A percentile compares a stretch with the other conserved stretches of the same genome.
Conservation (phyloP, 2,888 invertebrate genomes). For the Eupithecia dodoneata region DNA sequence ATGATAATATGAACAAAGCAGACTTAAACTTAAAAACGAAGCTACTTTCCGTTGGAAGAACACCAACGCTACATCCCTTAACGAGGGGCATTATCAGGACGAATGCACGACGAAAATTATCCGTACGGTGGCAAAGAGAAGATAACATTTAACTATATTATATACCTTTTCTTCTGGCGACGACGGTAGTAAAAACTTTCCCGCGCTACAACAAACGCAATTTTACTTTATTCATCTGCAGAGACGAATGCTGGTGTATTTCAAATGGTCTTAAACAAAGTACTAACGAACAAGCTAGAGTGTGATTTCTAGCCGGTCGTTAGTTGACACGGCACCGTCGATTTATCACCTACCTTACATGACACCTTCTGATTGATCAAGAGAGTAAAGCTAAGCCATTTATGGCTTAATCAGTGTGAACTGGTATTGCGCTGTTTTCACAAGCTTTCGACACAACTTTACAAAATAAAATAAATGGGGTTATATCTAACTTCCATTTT, state of each 20-base stretch:
- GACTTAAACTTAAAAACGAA: not conserved
- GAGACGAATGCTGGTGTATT: not conserved
- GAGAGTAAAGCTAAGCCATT: constrained; percentile 18
- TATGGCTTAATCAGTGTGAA: constrained; percentile 28
- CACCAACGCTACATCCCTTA: not conserved
- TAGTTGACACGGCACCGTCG: constrained; percentile 15
- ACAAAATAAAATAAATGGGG: not conserved
- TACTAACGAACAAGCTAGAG: constrained; percentile 1
- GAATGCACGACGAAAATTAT: not conserved
- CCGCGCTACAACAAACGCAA: not conserved
- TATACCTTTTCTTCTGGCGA: not conserved
- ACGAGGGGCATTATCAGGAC: not conserved
- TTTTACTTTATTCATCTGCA: not conserved
- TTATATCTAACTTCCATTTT: not conserved
- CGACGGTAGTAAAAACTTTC: not conserved
- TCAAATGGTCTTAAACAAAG: not conserved
- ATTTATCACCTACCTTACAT: constrained; percentile 19
- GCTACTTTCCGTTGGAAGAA: not conserved
- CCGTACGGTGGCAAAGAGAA: not conserved
- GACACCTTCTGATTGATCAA: constrained; percentile 26
- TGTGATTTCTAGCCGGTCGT: constrained; percentile 15
- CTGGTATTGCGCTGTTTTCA: constrained; percentile 20
- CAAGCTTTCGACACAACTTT: constrained; percentile 9
- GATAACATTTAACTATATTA: not conserved
- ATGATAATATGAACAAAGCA: not conserved